Conservation (phyloP, 2,888 invertebrate species). For the Hirtodrosophila duncani region DNA sequence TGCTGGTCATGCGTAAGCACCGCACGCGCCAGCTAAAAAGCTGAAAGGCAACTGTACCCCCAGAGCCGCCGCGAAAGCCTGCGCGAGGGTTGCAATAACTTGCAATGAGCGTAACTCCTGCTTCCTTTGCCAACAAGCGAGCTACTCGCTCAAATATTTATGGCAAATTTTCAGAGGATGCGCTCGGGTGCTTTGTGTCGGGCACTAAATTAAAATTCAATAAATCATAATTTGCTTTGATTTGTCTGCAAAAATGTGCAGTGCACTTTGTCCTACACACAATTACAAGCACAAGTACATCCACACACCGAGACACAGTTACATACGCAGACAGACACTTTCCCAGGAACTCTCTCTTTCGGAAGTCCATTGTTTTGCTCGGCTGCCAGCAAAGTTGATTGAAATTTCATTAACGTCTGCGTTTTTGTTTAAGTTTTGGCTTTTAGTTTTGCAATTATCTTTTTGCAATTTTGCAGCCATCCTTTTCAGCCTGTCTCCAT, state of each 20-base stretch:
- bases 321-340: no score
- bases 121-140: constrained; percentile 3
- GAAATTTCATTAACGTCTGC: constrained; percentile 75
- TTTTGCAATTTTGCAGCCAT: constrained; percentile 39
- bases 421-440: constrained; percentile 64
- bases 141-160: constrained; percentile 66
- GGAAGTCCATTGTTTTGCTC: constrained; percentile 28
- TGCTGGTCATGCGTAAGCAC: constrained; percentile 48
- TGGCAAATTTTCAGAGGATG: constrained; percentile 43
- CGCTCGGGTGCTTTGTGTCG: constrained; percentile 17
- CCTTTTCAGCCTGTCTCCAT: no score
- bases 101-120: constrained; percentile 64
- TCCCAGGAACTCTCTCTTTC: no score
- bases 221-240: constrained; percentile 73
- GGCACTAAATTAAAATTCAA: constrained; percentile 74
- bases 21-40: constrained; percentile 59
- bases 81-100: constrained; percentile 41
- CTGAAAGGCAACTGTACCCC: constrained; percentile 56
- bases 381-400: constrained; percentile 60
- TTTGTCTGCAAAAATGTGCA: constrained; percentile 37
- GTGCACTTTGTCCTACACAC: constrained; percentile 6
- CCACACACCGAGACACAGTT: no score
- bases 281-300: no score
- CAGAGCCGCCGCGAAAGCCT: no score
- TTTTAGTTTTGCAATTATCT: constrained; percentile 64